phyloP scores from a whole-genome alignment of 2,797 vertebrate species.

The Rhincodon typus region DNA sequence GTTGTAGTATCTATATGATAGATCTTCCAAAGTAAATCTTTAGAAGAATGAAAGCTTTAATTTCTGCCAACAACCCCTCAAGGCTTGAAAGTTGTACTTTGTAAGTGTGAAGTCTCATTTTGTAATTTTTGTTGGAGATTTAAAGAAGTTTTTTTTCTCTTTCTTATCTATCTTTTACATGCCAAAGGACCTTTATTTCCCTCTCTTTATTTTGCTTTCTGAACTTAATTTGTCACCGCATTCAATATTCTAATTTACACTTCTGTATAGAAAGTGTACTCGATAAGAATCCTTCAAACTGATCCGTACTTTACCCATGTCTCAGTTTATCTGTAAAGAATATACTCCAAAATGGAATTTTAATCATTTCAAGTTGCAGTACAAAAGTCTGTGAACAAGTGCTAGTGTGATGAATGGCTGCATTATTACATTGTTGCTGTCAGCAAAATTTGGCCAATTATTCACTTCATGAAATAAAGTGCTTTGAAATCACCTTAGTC shows the following conservation, averaged over 20 bases:
- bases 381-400: background rate
- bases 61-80: background rate
- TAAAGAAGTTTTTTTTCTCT: background rate
- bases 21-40: background rate
- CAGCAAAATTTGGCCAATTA: background rate
- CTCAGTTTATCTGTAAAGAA: background rate
- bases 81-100: too few species aligned
- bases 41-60: background rate
- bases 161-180: too few species aligned
- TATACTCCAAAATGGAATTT: background rate
- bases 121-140: background rate
- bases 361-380: background rate
- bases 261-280: too few species aligned
- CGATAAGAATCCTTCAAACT: too few species aligned
- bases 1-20: background rate
- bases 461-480: background rate
- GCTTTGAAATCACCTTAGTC: too few species aligned
- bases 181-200: background rate
- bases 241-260: background rate
- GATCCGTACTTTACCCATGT: background rate
- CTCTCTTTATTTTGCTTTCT: background rate
- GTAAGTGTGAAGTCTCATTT: background rate
- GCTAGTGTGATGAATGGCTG: background rate
- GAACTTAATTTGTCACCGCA: background rate
- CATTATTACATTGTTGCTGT: background rate